Percentiles rank a stretch among this genome's conserved stretches.
Evolutionary conservation across 2,797 vertebrate genomes (phyloP).

Genomic region (Sternotherus odoratus): DNA sequence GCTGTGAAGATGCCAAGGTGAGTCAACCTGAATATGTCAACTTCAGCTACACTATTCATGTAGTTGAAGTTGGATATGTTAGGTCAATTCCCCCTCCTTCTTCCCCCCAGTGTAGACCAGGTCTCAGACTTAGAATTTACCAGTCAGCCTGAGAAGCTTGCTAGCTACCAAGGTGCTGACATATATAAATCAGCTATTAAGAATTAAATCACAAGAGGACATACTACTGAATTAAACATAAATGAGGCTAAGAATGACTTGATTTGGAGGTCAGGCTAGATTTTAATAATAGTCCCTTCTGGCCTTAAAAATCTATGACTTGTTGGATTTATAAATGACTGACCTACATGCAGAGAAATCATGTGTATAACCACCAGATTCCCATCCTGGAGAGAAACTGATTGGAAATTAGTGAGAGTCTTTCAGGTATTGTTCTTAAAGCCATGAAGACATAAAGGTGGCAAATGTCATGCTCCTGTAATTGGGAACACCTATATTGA

Average conservation of each 20-base stretch:
- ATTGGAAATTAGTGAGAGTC: not conserved
- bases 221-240: not conserved
- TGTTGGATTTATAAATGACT: not conserved
- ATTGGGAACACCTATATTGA: accelerated
- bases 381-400: accelerated
- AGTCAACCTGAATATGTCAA: too few species aligned
- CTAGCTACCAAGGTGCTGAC: not conserved
- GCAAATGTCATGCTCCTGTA: not conserved
- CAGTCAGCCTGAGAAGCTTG: not conserved
- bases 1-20: too few species aligned
- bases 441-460: accelerated
- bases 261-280: not conserved
- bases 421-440: not conserved
- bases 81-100: too few species aligned
- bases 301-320: not conserved
- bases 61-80: too few species aligned
- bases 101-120: too few species aligned
- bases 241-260: not conserved
- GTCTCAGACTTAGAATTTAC: not conserved
- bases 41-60: too few species aligned
- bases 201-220: not conserved
- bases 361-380: not conserved
- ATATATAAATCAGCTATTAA: not conserved
- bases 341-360: not conserved
- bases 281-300: not conserved